A percentile compares a stretch with the other conserved stretches of the same genome.
Evolutionary conservation across 2,888 invertebrate genomes (phyloP).

Genomic region (Polymixis flavicincta): DNA sequence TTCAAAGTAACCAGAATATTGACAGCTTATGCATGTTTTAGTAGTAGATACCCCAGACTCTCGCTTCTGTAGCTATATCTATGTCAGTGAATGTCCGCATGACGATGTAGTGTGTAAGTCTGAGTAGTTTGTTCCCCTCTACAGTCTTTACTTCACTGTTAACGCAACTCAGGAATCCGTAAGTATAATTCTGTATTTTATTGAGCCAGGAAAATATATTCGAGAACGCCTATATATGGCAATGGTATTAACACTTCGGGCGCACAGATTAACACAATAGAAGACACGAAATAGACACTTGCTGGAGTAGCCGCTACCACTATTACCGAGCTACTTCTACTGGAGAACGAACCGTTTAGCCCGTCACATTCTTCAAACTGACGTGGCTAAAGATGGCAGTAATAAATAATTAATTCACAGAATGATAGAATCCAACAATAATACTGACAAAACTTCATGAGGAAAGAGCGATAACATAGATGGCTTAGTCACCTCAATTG

Average conservation of each 20-base stretch:
- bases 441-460: not conserved
- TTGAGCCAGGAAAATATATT: conserved; percentile 18
- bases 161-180: conserved; percentile 77
- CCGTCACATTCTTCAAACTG: not conserved
- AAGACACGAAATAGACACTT: conserved; percentile 39
- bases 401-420: not conserved
- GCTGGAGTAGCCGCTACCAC: conserved; percentile 34
- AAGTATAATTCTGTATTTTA: conserved; percentile 68
- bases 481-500: conserved; percentile 36
- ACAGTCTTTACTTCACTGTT: conserved; percentile 71
- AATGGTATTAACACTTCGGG: conserved; percentile 15
- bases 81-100: conserved; percentile 61
- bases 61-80: conserved; percentile 71
- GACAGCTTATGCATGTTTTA: conserved; percentile 76
- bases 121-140: conserved; percentile 65
- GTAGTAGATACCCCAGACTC: conserved; percentile 57
- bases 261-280: conserved; percentile 53
- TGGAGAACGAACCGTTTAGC: not conserved
- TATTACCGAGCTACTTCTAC: conserved; percentile 8
- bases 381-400: not conserved
- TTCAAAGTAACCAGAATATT: conserved; percentile 59
- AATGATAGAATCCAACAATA: conserved; percentile 7
- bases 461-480: conserved; percentile 8
- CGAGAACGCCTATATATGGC: not conserved
- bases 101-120: conserved; percentile 62